Evolutionary conservation across 2,113 vertebrate genomes (phyloP), one percentile per base, ranked within the genome.

Genomic region (Seriola dumerili): DNA sequence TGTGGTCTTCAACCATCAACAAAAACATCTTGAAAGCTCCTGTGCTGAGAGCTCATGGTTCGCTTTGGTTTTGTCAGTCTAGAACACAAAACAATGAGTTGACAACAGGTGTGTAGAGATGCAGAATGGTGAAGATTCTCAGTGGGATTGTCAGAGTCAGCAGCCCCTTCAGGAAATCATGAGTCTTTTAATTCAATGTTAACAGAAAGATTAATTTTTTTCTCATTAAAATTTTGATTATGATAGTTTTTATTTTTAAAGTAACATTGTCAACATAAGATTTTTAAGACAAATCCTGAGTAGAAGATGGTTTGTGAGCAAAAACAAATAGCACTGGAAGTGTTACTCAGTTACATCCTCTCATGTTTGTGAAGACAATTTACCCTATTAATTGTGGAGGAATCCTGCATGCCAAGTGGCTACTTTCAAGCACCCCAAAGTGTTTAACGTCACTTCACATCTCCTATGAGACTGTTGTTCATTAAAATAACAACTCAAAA

Each of bases 401-500:
- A 85, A 42, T 76, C 34, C 61, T 70, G 54, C n/a, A 11, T 76
- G 62, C 29, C 32, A 5, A 52, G 72, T 59, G 59, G 76, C 77
- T 74, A 57, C 68, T 86, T 66, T 84, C 23, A 82, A 89, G 84
- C 17, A 68, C 75, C 54, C 54, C 23, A 32, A 66, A 76, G 66
- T 79, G 79, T 87, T 88, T 87, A 82, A 89, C 84, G 85, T 86
- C 58, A 64, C 81, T 85, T 78, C 76, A 77, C 36, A 77, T 89
- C 74, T 85, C 80, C 77, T 77, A 65, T 40, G 76, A 86, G 83
- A 85, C 46, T 54, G 80, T 34, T 80, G 78, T 83, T 88, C 85
- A 88, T 91, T 87, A 83, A 79, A 87, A 91, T 80, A 80, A 85
- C 57, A 81, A 77, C 69, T 83, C 75, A 34, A 78, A 86, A 72